Percentiles rank a stretch among this genome's conserved stretches.
Evolutionary conservation across 2,113 vertebrate genomes (phyloP).

Genomic region (Grallaria varia): DNA sequence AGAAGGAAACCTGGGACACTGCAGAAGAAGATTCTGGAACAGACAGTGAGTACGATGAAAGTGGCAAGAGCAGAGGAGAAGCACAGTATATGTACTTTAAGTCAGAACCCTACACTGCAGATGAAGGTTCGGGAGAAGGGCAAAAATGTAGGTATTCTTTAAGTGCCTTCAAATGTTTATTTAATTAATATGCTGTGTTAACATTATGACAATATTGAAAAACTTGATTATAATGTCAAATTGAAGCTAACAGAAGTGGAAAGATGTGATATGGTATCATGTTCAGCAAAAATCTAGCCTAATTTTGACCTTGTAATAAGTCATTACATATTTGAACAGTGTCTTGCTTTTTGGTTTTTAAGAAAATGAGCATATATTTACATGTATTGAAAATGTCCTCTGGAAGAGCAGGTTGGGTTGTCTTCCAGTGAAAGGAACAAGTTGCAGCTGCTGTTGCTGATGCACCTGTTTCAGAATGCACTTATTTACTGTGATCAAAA

Average conservation of each 20-base stretch:
- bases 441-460: not conserved
- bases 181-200: not conserved
- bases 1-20: conserved; percentile 97
- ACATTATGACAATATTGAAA: not conserved
- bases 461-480: not conserved
- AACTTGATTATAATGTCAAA: not conserved
- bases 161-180: not conserved
- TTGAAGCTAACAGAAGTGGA: not conserved
- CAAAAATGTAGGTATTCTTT: conserved; percentile 87
- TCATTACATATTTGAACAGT: not conserved
- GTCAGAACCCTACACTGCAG: conserved; percentile 83
- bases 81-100: conserved; percentile 91
- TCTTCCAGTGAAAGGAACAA: not conserved
- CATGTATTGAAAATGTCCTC: not conserved
- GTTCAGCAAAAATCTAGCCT: not conserved
- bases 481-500: not conserved
- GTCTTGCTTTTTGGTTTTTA: not conserved
- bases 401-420: not conserved
- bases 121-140: conserved; percentile 81
- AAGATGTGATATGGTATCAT: not conserved
- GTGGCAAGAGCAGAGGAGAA: conserved; percentile 89
- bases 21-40: conserved; percentile 98
- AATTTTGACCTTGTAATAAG: not conserved
- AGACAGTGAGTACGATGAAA: conserved; percentile 98
- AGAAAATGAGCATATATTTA: not conserved